phyloP scores from a whole-genome alignment of 2,888 invertebrate genomes.

The Drosophila peninsularis region DNA sequence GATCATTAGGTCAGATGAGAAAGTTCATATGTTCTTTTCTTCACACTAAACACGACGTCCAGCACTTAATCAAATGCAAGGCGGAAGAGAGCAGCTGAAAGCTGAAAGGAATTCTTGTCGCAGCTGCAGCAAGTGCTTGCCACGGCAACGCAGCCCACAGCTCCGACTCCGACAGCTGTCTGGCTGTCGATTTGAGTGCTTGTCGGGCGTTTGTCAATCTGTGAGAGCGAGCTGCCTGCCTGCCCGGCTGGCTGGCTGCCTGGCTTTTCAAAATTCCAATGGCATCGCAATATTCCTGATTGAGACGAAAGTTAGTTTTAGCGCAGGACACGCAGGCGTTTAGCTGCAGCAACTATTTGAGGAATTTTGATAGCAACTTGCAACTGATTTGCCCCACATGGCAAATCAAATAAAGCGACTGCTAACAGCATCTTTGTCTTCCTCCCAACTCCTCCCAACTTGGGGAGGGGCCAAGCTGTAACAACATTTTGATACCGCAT shows the following conservation, averaged over 20 bases:
- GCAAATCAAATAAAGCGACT: constrained; percentile 57
- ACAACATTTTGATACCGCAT: constrained; percentile 6
- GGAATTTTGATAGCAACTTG: constrained; percentile 23
- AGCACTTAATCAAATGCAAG: constrained; percentile 75
- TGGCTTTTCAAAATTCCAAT: constrained; percentile 34
- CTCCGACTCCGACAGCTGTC: neutral
- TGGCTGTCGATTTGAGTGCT: neutral
- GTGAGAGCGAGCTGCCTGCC: neutral
- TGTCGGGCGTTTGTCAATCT: neutral
- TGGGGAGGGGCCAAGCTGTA: too few species aligned
- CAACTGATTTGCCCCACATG: constrained; percentile 61
- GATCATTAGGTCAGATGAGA: constrained; percentile 75
- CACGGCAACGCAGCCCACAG: neutral
- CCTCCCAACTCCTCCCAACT: too few species aligned
- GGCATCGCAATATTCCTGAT: constrained; percentile 68
- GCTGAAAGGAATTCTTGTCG: constrained; percentile 20
- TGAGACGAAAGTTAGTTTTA: constrained; percentile 61
- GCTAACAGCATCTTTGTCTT: constrained; percentile 1
- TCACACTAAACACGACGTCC: constrained; percentile 65
- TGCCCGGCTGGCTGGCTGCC: neutral
- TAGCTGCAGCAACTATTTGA: constrained; percentile 36
- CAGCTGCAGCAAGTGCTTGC: constrained; percentile 20
- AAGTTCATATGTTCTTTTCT: constrained; percentile 68
- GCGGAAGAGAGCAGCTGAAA: constrained; percentile 12
- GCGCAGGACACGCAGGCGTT: constrained; percentile 36